These are phyloP conservation scores for Daktulosphaira vitifoliae DNA, from an alignment of 1,140 invertebrate genomes.

Conservation along the genomic window DNA sequence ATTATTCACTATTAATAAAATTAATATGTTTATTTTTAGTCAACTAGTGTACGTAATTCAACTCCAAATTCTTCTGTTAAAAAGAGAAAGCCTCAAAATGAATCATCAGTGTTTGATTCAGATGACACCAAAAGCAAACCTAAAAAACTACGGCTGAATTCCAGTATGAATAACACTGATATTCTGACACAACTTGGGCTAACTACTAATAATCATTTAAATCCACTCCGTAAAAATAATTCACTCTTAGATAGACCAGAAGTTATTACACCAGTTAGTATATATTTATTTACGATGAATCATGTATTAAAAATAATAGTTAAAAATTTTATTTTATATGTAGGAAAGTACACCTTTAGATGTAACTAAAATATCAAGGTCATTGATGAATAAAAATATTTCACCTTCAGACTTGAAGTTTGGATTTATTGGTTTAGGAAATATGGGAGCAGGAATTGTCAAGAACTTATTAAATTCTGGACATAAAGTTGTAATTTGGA, in stretches of 20 bases:
- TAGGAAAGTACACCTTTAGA: slow-evolving; percentile 67
- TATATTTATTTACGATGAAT: background rate
- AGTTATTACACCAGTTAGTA: background rate
- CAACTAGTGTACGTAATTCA: background rate
- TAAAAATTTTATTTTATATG: slow-evolving; percentile 33
- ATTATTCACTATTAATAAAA: background rate
- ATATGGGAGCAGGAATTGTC: slow-evolving; percentile 93
- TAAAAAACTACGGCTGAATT: background rate
- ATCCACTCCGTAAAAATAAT: background rate
- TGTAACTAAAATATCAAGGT: slow-evolving; percentile 62
- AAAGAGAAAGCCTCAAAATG: background rate
- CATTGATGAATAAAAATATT: slow-evolving; percentile 77
- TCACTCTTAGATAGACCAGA: slow-evolving; percentile 10
- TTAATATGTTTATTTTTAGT: background rate
- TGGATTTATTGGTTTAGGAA: slow-evolving; percentile 89
- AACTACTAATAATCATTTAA: background rate
- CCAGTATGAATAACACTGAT: background rate
- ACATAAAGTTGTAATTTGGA: slow-evolving; percentile 90
- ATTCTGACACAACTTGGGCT: background rate
- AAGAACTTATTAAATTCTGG: slow-evolving; percentile 91
- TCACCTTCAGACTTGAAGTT: slow-evolving; percentile 77
- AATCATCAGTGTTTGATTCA: background rate
- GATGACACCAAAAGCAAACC: slow-evolving; percentile 1
- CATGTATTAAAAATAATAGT: background rate
- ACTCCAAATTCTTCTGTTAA: background rate